These are phyloP conservation scores for Mycalesis mineus DNA, from an alignment of 2,888 invertebrate genomes.

Conservation along the genomic window DNA sequence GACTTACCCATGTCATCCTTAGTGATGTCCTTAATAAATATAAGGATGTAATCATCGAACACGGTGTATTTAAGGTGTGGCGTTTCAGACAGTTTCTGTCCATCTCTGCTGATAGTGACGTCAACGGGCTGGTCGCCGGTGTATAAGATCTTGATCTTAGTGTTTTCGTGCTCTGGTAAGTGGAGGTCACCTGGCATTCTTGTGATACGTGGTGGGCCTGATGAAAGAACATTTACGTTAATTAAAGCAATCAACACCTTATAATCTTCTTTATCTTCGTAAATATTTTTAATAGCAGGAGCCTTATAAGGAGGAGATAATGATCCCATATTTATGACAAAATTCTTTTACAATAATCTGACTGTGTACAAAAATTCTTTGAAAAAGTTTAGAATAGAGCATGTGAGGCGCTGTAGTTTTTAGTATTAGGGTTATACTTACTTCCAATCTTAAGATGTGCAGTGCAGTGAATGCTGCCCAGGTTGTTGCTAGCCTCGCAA, in stretches of 20 bases:
- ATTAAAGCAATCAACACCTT: background rate
- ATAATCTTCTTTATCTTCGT: too few relatives aligned
- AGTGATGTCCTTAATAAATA: conserved; percentile 94
- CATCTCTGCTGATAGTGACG: conserved; percentile 90
- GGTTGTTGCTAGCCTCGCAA: conserved; percentile 95
- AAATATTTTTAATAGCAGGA: too few relatives aligned
- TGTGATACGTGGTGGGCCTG: conserved; percentile 93
- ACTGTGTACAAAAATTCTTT: too few relatives aligned
- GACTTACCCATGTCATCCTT: conserved; percentile 90
- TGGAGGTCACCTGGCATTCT: conserved; percentile 93
- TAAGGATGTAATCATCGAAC: conserved; percentile 97
- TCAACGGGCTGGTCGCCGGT: conserved; percentile 97
- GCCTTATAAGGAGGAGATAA: too few relatives aligned
- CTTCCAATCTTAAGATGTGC: conserved; percentile 93
- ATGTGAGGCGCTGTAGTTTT: background rate
- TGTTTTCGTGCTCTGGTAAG: conserved; percentile 95
- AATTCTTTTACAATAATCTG: too few relatives aligned
- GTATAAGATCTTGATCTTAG: conserved; percentile 98
- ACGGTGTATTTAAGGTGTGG: conserved; percentile 91
- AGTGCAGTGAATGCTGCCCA: conserved; percentile 93
- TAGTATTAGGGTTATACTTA: conserved; percentile 59
- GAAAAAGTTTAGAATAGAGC: too few relatives aligned
- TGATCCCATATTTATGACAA: too few relatives aligned
- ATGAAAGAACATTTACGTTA: background rate
- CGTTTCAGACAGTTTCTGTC: conserved; percentile 84